A percentile compares a stretch with the other conserved stretches of the same genome.
These are phyloP conservation scores for Microchirus variegatus DNA, from an alignment of 2,797 vertebrate species.

Conservation along the genomic window DNA sequence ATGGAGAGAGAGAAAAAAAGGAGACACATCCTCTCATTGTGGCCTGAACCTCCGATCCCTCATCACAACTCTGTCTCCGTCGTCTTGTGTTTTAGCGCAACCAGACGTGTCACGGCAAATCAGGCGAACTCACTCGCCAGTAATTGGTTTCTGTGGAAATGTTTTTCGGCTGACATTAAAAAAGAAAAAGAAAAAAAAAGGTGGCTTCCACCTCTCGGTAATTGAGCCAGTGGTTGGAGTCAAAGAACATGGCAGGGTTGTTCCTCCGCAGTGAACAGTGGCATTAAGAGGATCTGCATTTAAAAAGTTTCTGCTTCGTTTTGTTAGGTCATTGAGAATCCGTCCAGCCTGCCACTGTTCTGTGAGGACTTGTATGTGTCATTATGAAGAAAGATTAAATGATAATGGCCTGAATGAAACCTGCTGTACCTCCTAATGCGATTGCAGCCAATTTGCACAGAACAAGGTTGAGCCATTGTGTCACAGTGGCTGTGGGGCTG, in stretches of 20 bases:
- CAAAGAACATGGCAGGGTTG: constrained; percentile 57
- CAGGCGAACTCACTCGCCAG: constrained; percentile 69
- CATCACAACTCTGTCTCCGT: constrained; percentile 58
- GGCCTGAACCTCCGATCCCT: constrained; percentile 66
- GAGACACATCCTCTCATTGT: constrained; percentile 64
- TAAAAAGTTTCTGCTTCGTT: constrained; percentile 55
- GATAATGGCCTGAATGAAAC: constrained; percentile 48
- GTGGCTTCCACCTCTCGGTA: constrained; percentile 64
- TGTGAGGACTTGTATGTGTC: constrained; percentile 34
- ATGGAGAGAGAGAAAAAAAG: constrained; percentile 15
- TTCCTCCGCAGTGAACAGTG: constrained; percentile 35
- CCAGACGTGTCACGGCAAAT: constrained; percentile 74
- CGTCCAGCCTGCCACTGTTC: constrained; percentile 18
- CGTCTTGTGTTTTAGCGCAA: constrained; percentile 52
- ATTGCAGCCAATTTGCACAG: constrained; percentile 30
- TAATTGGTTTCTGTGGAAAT: constrained; percentile 82
- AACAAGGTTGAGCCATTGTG: constrained; percentile 32
- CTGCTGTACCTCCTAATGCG: constrained; percentile 24
- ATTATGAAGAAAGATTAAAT: constrained; percentile 43
- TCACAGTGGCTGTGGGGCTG: constrained; percentile 27
- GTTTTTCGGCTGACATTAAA: constrained; percentile 76
- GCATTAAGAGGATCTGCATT: constrained; percentile 42
- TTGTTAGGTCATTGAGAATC: constrained; percentile 53
- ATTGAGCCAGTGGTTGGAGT: constrained; percentile 70
- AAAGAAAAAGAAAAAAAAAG: constrained; percentile 40